Conservation (phyloP, 1,140 invertebrate species). For the Penaeus japonicus region DNA sequence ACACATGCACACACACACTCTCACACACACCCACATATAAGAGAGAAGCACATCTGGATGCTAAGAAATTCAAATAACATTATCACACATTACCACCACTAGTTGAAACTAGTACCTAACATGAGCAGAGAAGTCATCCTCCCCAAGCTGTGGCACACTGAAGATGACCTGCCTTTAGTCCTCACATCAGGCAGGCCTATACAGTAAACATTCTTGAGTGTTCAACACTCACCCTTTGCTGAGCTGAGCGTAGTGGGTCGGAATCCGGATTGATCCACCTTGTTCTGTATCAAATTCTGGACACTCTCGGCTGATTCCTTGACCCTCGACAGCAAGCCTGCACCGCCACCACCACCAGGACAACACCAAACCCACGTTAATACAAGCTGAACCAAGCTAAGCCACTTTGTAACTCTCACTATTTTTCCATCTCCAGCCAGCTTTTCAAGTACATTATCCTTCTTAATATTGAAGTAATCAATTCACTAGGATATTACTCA, state of each 20-base stretch:
- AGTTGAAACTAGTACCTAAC: no score
- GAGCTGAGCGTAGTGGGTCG: constrained; percentile 29
- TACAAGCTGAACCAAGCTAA: neutral
- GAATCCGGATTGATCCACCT: constrained; percentile 73
- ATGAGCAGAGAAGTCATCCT: no score
- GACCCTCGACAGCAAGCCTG: constrained; percentile 91
- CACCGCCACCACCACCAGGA: constrained; percentile 47
- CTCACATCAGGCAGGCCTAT: no score
- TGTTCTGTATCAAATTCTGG: constrained; percentile 92
- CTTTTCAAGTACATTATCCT: no score
- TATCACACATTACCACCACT: neutral
- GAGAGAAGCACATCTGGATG: neutral
- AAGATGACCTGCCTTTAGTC: no score
- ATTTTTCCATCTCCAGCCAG: no score
- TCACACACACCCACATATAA: neutral
- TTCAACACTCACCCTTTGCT: constrained; percentile 44
- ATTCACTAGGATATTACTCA: no score
- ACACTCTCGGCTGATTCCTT: constrained; percentile 95
- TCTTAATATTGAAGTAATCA: no score
- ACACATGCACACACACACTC: no score
- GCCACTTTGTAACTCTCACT: no score
- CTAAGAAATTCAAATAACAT: neutral
- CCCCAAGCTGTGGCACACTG: no score
- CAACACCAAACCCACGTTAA: constrained; percentile 28
- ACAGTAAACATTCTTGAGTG: neutral